phyloP scores from a whole-genome alignment of 2,888 invertebrate genomes.

The Drosophila cognata region DNA sequence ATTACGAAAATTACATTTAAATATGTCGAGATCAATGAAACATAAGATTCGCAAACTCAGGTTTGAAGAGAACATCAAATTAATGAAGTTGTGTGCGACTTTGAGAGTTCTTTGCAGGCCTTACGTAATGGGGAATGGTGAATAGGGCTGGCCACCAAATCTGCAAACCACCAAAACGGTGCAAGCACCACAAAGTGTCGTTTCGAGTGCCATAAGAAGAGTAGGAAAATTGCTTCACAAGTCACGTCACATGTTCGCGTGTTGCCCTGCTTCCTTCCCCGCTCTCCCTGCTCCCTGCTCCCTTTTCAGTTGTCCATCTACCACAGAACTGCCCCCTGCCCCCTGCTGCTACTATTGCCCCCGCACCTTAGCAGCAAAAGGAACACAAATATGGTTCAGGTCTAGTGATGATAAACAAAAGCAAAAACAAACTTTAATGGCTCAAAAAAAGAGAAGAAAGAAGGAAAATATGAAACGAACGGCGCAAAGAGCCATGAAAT shows the following conservation, averaged over 20 bases:
- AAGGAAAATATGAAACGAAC: constrained; percentile 48
- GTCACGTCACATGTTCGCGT: constrained; percentile 51
- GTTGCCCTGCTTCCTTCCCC: background rate
- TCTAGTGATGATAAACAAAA: constrained; percentile 50
- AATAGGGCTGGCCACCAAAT: constrained; percentile 4
- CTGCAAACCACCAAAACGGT: background rate
- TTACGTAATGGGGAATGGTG: background rate
- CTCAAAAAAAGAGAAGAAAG: constrained; percentile 16
- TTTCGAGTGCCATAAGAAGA: constrained; percentile 29
- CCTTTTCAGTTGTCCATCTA: background rate
- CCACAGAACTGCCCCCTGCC: background rate
- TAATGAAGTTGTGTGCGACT: background rate
- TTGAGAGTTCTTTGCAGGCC: background rate
- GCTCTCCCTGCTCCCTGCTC: background rate
- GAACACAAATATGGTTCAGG: constrained; percentile 22
- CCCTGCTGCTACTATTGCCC: background rate
- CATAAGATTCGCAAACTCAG: background rate
- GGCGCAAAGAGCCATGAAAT: constrained; percentile 45
- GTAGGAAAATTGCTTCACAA: constrained; percentile 56
- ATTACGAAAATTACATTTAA: no score
- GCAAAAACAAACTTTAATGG: constrained; percentile 65
- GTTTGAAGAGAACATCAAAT: background rate
- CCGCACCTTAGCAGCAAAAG: background rate
- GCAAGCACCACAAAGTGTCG: constrained; percentile 7
- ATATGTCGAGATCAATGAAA: background rate